Percentiles rank a stretch among this genome's conserved stretches.
Conservation (phyloP, 2,113 vertebrate species). For the Percina caprodes region DNA sequence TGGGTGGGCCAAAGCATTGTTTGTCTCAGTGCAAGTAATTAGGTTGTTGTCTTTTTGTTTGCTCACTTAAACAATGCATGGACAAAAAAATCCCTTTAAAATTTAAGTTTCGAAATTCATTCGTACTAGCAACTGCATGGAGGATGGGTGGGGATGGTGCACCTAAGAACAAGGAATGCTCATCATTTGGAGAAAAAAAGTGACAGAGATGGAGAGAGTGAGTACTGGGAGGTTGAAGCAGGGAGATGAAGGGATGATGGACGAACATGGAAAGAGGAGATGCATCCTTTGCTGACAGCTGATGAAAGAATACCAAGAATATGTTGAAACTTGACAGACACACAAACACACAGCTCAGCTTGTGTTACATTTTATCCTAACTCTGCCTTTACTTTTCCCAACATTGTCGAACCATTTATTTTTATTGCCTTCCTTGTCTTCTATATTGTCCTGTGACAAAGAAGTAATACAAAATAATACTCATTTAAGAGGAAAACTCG, state of each 20-base stretch:
- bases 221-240: constrained; percentile 15
- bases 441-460: constrained; percentile 1
- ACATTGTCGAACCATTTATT: constrained; percentile 6
- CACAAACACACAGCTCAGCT: constrained; percentile 44
- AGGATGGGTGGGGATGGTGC: no score
- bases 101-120: no score
- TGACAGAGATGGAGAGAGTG: constrained; percentile 36
- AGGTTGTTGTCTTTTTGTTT: no score
- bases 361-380: constrained; percentile 6
- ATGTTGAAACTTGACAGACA: constrained; percentile 29
- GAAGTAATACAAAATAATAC: constrained; percentile 23
- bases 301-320: constrained; percentile 41
- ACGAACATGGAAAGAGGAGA: constrained; percentile 37
- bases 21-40: no score
- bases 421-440: constrained; percentile 6
- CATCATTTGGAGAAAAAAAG: constrained; percentile 10
- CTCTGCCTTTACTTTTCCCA: constrained; percentile 5
- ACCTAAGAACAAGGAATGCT: constrained; percentile 33
- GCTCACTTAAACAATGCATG: no score
- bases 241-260: constrained; percentile 33
- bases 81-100: no score
- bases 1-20: no score
- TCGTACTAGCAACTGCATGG: no score
- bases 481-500: constrained; percentile 6
- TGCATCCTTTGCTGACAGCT: constrained; percentile 35